Evolutionary conservation across 1,140 invertebrate genomes (phyloP).

Genomic region (Panagrolaimus sp.): DNA sequence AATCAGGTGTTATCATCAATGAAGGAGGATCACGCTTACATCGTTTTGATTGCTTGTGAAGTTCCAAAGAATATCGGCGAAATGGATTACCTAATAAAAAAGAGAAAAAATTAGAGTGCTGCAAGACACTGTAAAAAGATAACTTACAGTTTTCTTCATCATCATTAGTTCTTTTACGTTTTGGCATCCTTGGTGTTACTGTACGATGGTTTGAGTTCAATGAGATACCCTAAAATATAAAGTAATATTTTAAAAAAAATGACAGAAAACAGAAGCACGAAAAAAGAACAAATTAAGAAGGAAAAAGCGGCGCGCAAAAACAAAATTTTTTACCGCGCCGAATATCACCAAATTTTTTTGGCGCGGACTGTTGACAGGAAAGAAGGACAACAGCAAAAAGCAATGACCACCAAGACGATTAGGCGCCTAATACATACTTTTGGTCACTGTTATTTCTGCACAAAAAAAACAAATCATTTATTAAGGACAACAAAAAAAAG

Average conservation of each 20-base stretch:
- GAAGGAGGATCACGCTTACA: neutral
- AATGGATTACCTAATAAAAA: neutral
- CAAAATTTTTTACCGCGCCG: too few relatives aligned
- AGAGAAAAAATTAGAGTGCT: too few relatives aligned
- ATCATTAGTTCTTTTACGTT: neutral
- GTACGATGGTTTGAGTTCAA: too few relatives aligned
- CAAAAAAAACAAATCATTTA: too few relatives aligned
- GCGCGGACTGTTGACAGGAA: too few relatives aligned
- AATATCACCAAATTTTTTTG: too few relatives aligned
- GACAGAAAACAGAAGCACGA: neutral
- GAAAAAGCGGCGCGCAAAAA: neutral
- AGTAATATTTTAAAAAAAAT: neutral
- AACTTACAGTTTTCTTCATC: neutral
- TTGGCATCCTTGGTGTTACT: neutral
- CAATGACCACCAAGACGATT: too few relatives aligned
- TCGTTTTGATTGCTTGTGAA: neutral
- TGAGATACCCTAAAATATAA: neutral
- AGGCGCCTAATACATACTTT: too few relatives aligned
- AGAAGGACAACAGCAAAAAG: too few relatives aligned
- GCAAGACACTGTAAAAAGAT: neutral
- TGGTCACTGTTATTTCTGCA: too few relatives aligned
- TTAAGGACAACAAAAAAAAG: too few relatives aligned
- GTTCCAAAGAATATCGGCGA: neutral
- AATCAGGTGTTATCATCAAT: neutral
- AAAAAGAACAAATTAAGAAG: neutral